Conservation (phyloP, 2,113 vertebrate genomes). For the Sinocyclocheilus rhinocerous region DNA sequence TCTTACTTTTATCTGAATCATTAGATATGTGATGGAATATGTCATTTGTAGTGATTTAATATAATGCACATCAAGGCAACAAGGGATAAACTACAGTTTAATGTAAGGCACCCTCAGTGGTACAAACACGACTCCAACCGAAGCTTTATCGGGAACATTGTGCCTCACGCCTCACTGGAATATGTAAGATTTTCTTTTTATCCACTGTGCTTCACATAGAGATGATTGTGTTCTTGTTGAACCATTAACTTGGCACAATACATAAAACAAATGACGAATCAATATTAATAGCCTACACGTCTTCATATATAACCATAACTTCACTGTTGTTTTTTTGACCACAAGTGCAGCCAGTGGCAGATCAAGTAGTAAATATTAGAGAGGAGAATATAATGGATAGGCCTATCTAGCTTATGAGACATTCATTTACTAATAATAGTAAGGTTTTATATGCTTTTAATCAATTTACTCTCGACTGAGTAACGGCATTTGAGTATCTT, state of each 20-base stretch:
- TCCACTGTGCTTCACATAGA: slow-evolving; percentile 5
- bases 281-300: neutral
- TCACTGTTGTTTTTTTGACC: neutral
- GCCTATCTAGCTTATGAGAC: neutral
- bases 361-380: slow-evolving; percentile 32
- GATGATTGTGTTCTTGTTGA: neutral
- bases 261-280: slow-evolving; percentile 1
- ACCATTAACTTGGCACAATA: neutral
- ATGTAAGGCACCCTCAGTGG: slow-evolving; percentile 70
- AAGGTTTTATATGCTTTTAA: neutral
- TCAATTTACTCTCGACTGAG: neutral
- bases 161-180: neutral
- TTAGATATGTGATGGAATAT: neutral
- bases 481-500: neutral
- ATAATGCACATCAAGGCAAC: slow-evolving; percentile 68
- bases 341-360: neutral
- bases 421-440: neutral
- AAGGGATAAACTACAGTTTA: slow-evolving; percentile 58
- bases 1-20: neutral
- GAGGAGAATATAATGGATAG: neutral
- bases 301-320: neutral
- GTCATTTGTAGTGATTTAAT: slow-evolving; percentile 19
- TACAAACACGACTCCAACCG: slow-evolving; percentile 27
- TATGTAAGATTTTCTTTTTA: neutral
- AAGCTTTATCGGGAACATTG: slow-evolving; percentile 8